Evolutionary conservation across 2,797 vertebrate species (phyloP), one percentile per base, ranked within the genome.

Genomic region (Erpetoichthys calabaricus): DNA sequence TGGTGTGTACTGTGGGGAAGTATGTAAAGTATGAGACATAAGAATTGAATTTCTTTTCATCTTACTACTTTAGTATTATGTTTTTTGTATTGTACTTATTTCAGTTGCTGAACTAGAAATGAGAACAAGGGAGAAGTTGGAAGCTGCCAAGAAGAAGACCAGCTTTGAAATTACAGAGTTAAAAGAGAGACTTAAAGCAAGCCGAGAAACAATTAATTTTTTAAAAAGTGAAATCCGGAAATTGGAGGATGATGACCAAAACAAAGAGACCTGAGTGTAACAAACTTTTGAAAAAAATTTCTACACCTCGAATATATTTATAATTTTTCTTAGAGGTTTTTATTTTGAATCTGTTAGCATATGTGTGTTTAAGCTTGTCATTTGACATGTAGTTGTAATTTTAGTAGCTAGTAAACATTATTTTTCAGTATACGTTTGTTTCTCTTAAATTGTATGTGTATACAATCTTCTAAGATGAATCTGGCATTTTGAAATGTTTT

Each of bases 121-220:
- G 63, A 92, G 83, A 80, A 98, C 93, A 8, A 90, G 91, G 66
- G 94, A 98, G 72, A 98, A 97, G 71, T 71, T 98, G 58, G 96
- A 98, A 70, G 72, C 79, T 6, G 92, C 94, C 5, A 97, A 96
- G 81, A 98, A 92, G 78, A 94, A 91, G 78, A 98, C 91, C 43
- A 97, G 93, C 68, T 89, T 92, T 78, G 96, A 99, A 83, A 99
- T 98, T 58, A 82, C 89, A 4, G 94, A 97, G 67, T 85, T 98
- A 65, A 99, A 99, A 75, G 96, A 97, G 72, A 90, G 91, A 68
- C 80, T 99, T 60, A 98, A 97, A 81, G 92, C 93, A 74, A 97
- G 92, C 73, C 88, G 95, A 70, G 94, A 99, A 77, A 96, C 90
- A 67, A 98, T 99, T 75, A 97, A 97, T 80, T 87, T 89, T 68